Evolutionary conservation across 2,113 vertebrate species (phyloP), one percentile per base, ranked within the genome.

Genomic region (Epinephelus lanceolatus): DNA sequence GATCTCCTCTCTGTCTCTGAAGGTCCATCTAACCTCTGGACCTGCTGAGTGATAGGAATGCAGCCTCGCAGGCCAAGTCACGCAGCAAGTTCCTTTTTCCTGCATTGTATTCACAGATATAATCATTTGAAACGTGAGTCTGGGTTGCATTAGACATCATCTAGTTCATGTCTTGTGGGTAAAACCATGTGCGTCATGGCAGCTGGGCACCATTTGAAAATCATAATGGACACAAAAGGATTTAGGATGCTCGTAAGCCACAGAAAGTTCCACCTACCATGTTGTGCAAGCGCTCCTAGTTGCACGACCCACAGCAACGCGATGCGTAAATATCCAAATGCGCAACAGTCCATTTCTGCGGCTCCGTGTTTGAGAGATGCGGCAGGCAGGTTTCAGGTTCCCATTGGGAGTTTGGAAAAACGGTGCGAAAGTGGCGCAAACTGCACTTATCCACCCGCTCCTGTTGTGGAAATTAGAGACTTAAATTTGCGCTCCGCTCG

Each of bases 321-420:
- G 47, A 88, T 15, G 88, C 83, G 78, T 49, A 93, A 71, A 86
- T 7, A 71, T 75, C 85, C 74, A 37, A 14, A 62, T 1, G 85
- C 78, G 71, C 81, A 61, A 2, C 67, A 7, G 63, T 86, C 74
- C 92, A 94, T 94, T 76, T n/a, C 74, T 88, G 86, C 78, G 19
- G 81, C 71, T 74, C 60, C 60, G 53, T 18, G 55, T 19, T 2
- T 2, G 19, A 59, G 52, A 25, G 49, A 60, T 72, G 84, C 68
- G 30, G 47, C 6, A 6, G 62, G 60, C 42, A 52, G 14, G 23
- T 1, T 27, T 86, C 85, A 89, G 0, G 84, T 60, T 88, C 68
- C 89, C 92, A 90, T 91, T 37, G 37, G 71, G 15, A 21, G 74
- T 56, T 9, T 23, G 21, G 30, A 75, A 51, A 71, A 70, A 72